Evolutionary conservation across 2,888 invertebrate species (phyloP).

Genomic region (Microdon myrmicae): DNA sequence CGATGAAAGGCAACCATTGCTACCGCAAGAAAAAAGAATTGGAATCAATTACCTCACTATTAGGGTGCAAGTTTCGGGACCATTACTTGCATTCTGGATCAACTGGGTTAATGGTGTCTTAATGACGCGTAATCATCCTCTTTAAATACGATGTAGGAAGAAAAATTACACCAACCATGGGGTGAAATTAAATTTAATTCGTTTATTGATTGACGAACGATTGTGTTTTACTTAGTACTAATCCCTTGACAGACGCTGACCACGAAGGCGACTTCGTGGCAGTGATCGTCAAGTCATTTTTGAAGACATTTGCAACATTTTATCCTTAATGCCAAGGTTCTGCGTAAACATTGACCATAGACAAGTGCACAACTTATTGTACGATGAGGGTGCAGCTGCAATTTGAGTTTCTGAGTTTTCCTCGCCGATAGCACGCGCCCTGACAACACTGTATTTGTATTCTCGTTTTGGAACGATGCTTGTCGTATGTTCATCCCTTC

Average conservation of each 20-base stretch:
- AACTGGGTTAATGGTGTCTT: constrained; percentile 38
- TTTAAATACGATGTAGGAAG: constrained; percentile 16
- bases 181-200: constrained; percentile 30
- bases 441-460: constrained; percentile 39
- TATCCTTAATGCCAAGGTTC: constrained; percentile 13
- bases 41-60: constrained; percentile 34
- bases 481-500: constrained; percentile 16
- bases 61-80: constrained; percentile 11
- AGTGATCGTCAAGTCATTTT: constrained; percentile 24
- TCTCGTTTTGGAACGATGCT: no score
- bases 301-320: constrained; percentile 40
- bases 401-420: constrained; percentile 4
- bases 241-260: no score
- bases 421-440: constrained; percentile 36
- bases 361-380: constrained; percentile 35
- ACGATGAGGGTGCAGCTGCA: constrained; percentile 40
- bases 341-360: constrained; percentile 43
- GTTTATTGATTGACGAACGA: constrained; percentile 33
- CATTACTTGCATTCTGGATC: constrained; percentile 16
- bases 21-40: no score
- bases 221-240: constrained; percentile 4
- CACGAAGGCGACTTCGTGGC: constrained; percentile 11
- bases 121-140: constrained; percentile 44
- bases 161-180: constrained; percentile 20
- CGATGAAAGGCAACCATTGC: no score